A percentile compares a stretch with the other conserved stretches of the same genome.
Conservation (phyloP, 2,888 invertebrate species). For the Odontomyia ornata region DNA sequence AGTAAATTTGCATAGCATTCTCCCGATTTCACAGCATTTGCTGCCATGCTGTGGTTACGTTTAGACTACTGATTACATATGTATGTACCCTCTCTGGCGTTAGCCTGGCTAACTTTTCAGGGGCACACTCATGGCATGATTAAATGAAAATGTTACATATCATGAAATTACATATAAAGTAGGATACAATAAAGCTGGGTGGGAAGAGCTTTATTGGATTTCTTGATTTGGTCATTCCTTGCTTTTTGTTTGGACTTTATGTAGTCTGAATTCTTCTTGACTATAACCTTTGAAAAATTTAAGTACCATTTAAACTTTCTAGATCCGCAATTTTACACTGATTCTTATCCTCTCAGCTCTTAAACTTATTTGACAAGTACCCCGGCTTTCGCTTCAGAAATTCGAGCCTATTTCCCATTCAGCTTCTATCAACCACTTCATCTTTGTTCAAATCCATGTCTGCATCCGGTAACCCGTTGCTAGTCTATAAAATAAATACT, state of each 20-base stretch:
- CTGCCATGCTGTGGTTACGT: constrained; percentile 29
- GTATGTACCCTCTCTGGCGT: neutral
- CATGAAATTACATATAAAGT: neutral
- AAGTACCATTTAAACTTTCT: too few species aligned
- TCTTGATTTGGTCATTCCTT: neutral
- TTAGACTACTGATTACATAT: constrained; percentile 17
- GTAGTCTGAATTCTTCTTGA: neutral
- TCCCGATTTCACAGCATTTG: constrained; percentile 26
- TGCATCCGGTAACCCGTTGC: too few species aligned
- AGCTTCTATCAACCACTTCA: too few species aligned
- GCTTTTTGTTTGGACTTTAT: neutral
- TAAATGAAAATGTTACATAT: constrained; percentile 21
- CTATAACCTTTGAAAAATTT: too few species aligned
- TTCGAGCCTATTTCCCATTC: too few species aligned
- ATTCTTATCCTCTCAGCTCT: too few species aligned
- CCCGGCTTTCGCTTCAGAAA: too few species aligned
- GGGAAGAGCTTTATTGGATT: neutral
- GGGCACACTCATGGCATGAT: neutral
- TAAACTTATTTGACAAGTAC: too few species aligned
- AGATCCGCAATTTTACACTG: too few species aligned
- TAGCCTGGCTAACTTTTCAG: constrained; percentile 21
- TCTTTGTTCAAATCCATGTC: too few species aligned
- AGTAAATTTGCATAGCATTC: constrained; percentile 34
- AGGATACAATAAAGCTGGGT: neutral
- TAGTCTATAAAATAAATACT: neutral